Evolutionary conservation across 1,140 invertebrate species (phyloP), one percentile per base, ranked within the genome.

Genomic region (Anastatus disparis): DNA sequence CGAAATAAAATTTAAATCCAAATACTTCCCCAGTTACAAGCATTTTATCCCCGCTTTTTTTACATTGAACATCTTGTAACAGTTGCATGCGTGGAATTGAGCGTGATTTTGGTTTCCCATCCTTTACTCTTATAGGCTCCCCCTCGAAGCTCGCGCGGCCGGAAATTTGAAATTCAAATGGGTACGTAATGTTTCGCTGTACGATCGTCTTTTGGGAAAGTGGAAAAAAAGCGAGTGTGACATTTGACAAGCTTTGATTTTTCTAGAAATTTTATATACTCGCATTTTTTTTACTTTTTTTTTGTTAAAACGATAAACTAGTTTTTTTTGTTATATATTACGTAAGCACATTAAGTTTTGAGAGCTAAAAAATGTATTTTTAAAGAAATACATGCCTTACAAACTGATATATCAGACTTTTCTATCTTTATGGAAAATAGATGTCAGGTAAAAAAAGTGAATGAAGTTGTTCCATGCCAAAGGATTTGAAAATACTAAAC

Each of bases 161-260:
- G 67, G 67, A 70, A 70, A 70, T 70, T 70, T 70, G 59, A 70
- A 70, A 70, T 53, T 70, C 59, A 70, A 70, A 70, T 70, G 58
- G n/a, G 24, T 38, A 9, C 67, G 48, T 61, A 68, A 69, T 67
- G 24, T n/a, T n/a, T 42, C 29, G 27, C 27, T 35, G 10, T 35
- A 26, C 50, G 55, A 59, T n/a, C n/a, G 55, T 52, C 66, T 68
- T 52, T 50, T 68, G 10, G 44, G 35, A 61, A 61, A 69, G 13
- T 53, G 46, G 42, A 53, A 50, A 69, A 63, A 53, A 59, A 35
- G 20, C 24, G n/a, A 35, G 44, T 24, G 24, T 10, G 42, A 26
- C 44, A 42, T 40, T 42, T 52, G 66, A 61, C 29, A 40, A 15
- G 35, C 52, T 64, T 10, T 15, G 35, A 46, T 58, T 64, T 48